Conservation (phyloP, 2,888 invertebrate genomes). For the Alentia gelatinosa region DNA sequence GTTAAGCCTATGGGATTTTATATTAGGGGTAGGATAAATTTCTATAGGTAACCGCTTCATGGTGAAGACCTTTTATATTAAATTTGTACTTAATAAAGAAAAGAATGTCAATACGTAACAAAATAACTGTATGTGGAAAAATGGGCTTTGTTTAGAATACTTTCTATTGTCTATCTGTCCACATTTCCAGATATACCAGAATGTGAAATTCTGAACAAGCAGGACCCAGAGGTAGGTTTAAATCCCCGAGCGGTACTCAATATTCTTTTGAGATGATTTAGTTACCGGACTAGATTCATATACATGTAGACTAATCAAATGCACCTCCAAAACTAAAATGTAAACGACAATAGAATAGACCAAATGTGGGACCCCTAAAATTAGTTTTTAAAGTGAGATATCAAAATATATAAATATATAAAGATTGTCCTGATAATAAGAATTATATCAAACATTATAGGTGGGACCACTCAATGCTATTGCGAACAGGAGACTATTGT, state of each 20-base stretch:
- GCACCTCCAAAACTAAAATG: background rate
- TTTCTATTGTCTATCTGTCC: too few relatives aligned
- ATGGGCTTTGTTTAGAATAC: too few relatives aligned
- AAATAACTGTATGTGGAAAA: too few relatives aligned
- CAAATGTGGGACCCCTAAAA: background rate
- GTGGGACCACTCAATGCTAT: slow-evolving; percentile 43
- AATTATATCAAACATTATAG: background rate
- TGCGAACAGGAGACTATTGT: background rate
- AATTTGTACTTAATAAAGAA: too few relatives aligned
- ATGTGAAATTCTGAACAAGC: background rate
- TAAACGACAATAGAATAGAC: background rate
- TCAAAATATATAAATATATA: background rate
- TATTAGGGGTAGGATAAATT: too few relatives aligned
- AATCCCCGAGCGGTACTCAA: background rate
- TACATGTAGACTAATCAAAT: too few relatives aligned
- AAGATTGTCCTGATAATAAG: background rate
- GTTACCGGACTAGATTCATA: too few relatives aligned
- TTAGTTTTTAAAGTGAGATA: background rate
- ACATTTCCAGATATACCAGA: background rate
- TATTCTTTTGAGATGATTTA: background rate
- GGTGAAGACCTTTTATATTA: too few relatives aligned
- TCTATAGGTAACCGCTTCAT: too few relatives aligned
- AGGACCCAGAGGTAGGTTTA: background rate
- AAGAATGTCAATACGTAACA: too few relatives aligned
- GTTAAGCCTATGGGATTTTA: too few relatives aligned